Evolutionary conservation across 1,140 invertebrate species (phyloP), one percentile per base, ranked within the genome.

Genomic region (Meteorus sp.): DNA sequence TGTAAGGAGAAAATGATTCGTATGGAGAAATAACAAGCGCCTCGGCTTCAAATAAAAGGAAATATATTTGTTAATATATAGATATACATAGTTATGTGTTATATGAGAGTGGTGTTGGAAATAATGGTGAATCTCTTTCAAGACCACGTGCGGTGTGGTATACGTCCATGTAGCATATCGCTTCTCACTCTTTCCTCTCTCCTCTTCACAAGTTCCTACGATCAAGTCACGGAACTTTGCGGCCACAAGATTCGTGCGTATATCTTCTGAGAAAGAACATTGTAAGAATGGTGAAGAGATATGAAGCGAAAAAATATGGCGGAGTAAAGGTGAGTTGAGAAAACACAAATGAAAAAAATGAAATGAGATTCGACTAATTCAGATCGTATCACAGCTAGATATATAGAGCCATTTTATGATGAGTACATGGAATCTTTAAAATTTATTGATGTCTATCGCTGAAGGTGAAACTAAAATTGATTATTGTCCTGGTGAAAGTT

Each of bases 221-320:
- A 52, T 52, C 50, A 52, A 52, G 31, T 52, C 50, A 52, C 50
- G 50, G 50, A 52, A 35, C 50, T 52, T 37, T 52, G 50, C 20
- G 50, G 50, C 31, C 29, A 11, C 29, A 35, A 22, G 50, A 52
- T 52, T 19, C 50, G 17, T 52, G 50, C 50, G 50, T 52, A n/a
- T n/a, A 52, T 52, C 50, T 52, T 52, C 31, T 7, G 50, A 31
- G 33, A 11, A 19, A 52, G 37, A 29, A 52, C 20, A 31, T 9
- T 9, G n/a, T 15, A 25, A 1, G 27, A 11, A 20, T 23, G 22
- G 11, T 17, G 11, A 45, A 17, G 22, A 19, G 23, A 2, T 13
- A 48, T n/a, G n/a, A n/a, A n/a, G n/a, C n/a, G n/a, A n/a, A n/a
- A n/a, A n/a, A n/a, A n/a, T n/a, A n/a, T n/a, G n/a, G n/a, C n/a